Evolutionary conservation across 2,113 vertebrate species (phyloP).

Genomic region (Cepphus grylle): DNA sequence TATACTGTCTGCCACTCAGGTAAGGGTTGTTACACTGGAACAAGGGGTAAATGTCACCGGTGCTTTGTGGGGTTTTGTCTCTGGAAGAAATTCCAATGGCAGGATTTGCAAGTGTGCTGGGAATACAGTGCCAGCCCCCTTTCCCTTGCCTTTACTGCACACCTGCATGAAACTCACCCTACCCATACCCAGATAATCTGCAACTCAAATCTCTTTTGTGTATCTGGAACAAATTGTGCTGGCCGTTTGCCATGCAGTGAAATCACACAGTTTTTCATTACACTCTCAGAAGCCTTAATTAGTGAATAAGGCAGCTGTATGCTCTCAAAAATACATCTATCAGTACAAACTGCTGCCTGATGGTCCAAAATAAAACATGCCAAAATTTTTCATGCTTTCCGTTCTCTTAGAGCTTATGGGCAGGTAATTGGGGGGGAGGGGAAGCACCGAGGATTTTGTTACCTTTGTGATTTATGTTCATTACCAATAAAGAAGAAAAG

Average conservation of each 20-base stretch:
- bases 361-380: conserved; percentile 36
- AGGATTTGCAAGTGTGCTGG: neutral
- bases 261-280: conserved; percentile 58
- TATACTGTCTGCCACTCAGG: neutral
- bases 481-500: neutral
- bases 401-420: neutral
- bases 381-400: neutral
- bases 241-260: conserved; percentile 62
- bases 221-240: conserved; percentile 69
- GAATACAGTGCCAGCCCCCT: neutral
- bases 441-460: neutral
- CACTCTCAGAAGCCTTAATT: conserved; percentile 61
- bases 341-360: conserved; percentile 33
- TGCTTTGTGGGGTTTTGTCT: neutral
- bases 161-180: conserved; percentile 43
- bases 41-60: neutral
- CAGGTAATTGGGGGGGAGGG: neutral
- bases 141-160: neutral
- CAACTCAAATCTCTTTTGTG: conserved; percentile 61
- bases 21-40: neutral
- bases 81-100: neutral
- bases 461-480: neutral
- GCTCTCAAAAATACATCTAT: conserved; percentile 64
- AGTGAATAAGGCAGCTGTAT: conserved; percentile 69
- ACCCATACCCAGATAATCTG: conserved; percentile 40